Evolutionary conservation across 2,113 vertebrate species (phyloP).

Genomic region (Tricholaema leucomelas): DNA sequence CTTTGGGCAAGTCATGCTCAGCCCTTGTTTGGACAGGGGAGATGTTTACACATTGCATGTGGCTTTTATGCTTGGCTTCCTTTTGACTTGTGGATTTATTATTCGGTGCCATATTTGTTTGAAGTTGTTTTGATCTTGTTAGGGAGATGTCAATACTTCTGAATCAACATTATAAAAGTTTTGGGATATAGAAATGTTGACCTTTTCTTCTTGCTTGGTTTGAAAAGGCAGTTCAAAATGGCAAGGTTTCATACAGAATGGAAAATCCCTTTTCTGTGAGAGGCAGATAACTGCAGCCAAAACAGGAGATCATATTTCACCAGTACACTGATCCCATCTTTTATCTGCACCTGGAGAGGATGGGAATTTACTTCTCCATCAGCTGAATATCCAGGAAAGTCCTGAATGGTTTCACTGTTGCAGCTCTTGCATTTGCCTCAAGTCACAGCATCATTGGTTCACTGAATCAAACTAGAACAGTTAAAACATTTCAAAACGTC

Average conservation of each 20-base stretch:
- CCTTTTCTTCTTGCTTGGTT: conserved; percentile 37
- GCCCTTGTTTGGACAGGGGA: not conserved
- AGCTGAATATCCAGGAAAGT: not conserved
- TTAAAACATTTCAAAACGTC: conserved; percentile 42
- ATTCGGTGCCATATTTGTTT: not conserved
- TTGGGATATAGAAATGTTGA: conserved; percentile 40
- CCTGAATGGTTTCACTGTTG: not conserved
- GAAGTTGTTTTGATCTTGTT: conserved; percentile 35
- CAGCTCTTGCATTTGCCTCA: not conserved
- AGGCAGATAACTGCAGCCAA: not conserved
- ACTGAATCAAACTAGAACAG: not conserved
- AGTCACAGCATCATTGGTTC: not conserved
- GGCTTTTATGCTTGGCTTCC: conserved; percentile 13
- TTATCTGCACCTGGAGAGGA: not conserved
- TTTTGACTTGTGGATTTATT: conserved; percentile 23
- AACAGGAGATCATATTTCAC: not conserved
- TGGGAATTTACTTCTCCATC: not conserved
- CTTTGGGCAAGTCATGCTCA: not conserved
- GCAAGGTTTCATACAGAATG: conserved; percentile 1
- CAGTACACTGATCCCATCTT: not conserved
- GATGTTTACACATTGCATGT: not conserved
- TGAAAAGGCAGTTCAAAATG: conserved; percentile 54
- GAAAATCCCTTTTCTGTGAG: conserved; percentile 9
- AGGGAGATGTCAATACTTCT: conserved; percentile 35
- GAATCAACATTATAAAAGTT: conserved; percentile 36